Evolutionary conservation across 1,140 invertebrate genomes (phyloP), one percentile per base, ranked within the genome.

Genomic region (Hylaeus volcanicus): DNA sequence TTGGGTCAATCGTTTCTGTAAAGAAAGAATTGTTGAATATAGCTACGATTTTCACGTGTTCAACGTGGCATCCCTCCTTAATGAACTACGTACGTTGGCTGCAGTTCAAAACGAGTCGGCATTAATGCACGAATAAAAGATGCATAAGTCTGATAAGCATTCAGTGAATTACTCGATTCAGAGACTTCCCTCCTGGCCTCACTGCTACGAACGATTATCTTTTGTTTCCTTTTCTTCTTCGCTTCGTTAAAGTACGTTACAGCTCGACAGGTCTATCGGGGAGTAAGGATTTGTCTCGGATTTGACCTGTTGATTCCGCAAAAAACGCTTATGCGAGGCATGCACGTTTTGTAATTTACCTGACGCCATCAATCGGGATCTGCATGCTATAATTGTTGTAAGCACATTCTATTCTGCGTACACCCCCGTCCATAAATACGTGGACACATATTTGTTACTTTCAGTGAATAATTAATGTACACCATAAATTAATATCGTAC

Each of bases 271-370:
- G 12, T 9, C 73, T 41, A 73, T 60, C 66, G 6, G 26, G 5
- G 12, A 60, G 12, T 68, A 74, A 80, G 55, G 55, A 60, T 68
- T 75, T 68, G 51, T 73, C 53, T 68, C 39, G 26, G 53, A 37
- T 60, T 48, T 68, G 72, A 80, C 78, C 72, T 80, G 78, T 80
- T 80, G 78, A 80, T 80, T 74, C 64, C 41, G 58, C 64, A 58
- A 45, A 75, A 80, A 75, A 80, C n/a, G 55, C 37, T 66, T 75
- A 55, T 60, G 72, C 55, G 72, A 74, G 45, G 45, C 43, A 75
- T 74, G 72, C 55, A 80, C 45, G 71, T 55, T 79, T 80, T 60
- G 55, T 80, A 68, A 74, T 80, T 74, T 80, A 74, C n/a, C 53
- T 53, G 77, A 79, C 73, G 37, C 61, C 37, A 79, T 79, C 61